Evolutionary conservation across 64 coral and sea anemone species (phyloP).

Genomic region (Stylophora pistillata): DNA sequence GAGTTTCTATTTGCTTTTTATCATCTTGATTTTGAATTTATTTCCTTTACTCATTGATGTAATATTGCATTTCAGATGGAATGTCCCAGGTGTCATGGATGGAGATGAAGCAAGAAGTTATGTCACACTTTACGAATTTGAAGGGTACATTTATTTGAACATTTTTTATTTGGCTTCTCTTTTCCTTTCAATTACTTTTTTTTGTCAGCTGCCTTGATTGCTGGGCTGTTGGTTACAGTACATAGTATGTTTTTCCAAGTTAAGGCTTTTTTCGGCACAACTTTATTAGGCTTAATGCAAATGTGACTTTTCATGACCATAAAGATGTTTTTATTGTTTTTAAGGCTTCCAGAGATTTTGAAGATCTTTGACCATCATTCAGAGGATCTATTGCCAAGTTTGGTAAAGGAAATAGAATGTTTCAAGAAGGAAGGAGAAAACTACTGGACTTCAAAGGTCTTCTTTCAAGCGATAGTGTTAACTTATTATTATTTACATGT

Average conservation of each 20-base stretch:
- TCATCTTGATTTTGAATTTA: neutral
- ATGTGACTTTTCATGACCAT: too few relatives aligned
- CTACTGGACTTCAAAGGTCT: constrained; percentile 74
- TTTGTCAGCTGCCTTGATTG: too few relatives aligned
- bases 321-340: neutral
- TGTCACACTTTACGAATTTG: constrained; percentile 65
- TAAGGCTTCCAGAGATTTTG: constrained; percentile 78
- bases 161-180: too few relatives aligned
- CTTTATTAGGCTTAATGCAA: too few relatives aligned
- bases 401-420: constrained; percentile 54
- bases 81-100: constrained; percentile 50
- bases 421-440: constrained; percentile 66
- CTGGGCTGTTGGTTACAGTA: too few relatives aligned
- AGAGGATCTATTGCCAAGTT: constrained; percentile 51
- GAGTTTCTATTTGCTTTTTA: too few relatives aligned
- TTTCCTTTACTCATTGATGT: neutral
- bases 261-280: too few relatives aligned
- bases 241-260: too few relatives aligned
- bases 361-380: constrained; percentile 69
- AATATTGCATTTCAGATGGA: constrained; percentile 33
- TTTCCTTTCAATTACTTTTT: too few relatives aligned
- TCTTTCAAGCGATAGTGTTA: neutral
- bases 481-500: neutral
- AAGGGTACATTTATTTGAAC: constrained; percentile 10
- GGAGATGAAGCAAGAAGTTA: constrained; percentile 51